phyloP scores from a whole-genome alignment of 2,888 invertebrate species.

The Baccha elongata region DNA sequence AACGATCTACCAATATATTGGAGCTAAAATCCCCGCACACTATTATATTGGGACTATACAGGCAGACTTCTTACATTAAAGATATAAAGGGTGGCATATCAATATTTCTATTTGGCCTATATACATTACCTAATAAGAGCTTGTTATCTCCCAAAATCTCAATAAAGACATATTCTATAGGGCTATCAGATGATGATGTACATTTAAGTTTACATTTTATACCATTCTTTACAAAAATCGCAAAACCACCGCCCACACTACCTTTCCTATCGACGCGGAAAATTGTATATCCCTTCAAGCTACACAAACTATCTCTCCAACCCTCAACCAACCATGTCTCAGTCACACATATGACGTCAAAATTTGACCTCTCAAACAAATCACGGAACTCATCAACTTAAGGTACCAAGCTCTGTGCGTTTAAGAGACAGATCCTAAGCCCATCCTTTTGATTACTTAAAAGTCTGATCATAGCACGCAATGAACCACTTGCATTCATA shows the following conservation, averaged over 20 bases:
- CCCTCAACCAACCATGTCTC: constrained; percentile 12
- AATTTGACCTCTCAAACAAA: constrained; percentile 7
- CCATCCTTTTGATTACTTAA: constrained; percentile 1
- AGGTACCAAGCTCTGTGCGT: constrained; percentile 10
- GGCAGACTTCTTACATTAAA: not conserved
- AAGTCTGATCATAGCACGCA: not conserved
- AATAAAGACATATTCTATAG: not conserved
- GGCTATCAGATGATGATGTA: not conserved
- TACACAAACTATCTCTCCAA: not conserved
- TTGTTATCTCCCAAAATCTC: not conserved
- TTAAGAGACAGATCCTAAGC: constrained; percentile 1
- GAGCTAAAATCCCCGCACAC: not conserved
- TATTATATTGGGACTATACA: not conserved
- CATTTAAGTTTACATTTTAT: not conserved
- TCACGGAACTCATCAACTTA: constrained; percentile 11
- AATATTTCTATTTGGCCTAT: not conserved
- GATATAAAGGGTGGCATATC: not conserved
- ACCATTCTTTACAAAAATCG: not conserved
- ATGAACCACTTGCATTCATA: not conserved
- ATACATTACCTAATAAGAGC: not conserved
- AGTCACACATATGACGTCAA: not conserved
- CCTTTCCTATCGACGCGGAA: constrained; percentile 1
- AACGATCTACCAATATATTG: not conserved
- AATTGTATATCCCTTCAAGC: not conserved
- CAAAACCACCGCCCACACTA: not conserved